Percentiles rank a stretch among this genome's conserved stretches.
These are phyloP conservation scores for Elymnias hypermnestra DNA, from an alignment of 1,140 invertebrate genomes.

Conservation along the genomic window DNA sequence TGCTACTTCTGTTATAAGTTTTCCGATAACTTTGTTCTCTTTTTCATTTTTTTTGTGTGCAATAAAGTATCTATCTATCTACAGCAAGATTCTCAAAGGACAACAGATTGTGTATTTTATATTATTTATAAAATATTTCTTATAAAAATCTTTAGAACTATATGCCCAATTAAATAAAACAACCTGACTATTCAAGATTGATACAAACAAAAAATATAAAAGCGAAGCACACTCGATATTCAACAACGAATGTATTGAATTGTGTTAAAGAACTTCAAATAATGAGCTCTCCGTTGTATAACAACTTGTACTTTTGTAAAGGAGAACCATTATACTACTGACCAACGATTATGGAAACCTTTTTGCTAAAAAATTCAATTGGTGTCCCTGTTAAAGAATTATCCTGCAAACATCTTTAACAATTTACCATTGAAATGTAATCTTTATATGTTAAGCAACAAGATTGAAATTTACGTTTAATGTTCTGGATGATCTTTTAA, in stretches of 20 bases:
- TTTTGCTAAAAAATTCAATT: conserved; percentile 21
- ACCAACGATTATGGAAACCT: conserved; percentile 30
- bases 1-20: no score
- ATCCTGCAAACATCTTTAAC: conserved; percentile 9
- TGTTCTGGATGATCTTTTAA: conserved; percentile 15
- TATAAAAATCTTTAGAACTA: no score
- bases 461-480: conserved; percentile 5
- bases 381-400: conserved; percentile 15
- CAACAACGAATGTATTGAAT: conserved; percentile 23
- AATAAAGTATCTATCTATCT: no score
- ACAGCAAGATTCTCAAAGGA: no score
- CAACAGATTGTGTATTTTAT: no score
- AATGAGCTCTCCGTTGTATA: conserved; percentile 23
- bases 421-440: conserved; percentile 9
- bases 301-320: conserved; percentile 29
- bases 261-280: conserved; percentile 18
- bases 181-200: conserved; percentile 16
- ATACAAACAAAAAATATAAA: conserved; percentile 20
- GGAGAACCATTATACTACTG: conserved; percentile 25
- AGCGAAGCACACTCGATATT: conserved; percentile 15
- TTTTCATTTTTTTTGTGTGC: no score
- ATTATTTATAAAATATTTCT: no score
- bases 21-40: no score
- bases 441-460: conserved; percentile 10
- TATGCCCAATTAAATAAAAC: no score